phyloP scores from a whole-genome alignment of 2,797 vertebrate species.

The Bufotes viridis region DNA sequence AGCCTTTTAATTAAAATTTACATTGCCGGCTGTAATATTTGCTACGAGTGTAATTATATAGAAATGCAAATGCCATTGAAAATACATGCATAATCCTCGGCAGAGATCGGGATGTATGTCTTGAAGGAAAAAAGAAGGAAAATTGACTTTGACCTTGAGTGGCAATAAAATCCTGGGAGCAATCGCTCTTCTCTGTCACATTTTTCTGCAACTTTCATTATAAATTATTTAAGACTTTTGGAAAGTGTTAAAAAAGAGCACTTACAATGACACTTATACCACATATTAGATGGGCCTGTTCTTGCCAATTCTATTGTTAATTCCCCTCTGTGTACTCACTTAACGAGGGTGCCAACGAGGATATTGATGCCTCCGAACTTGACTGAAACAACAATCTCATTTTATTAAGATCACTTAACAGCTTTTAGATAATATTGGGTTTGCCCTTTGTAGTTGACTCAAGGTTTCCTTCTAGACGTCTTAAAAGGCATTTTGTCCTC shows the following conservation, averaged over 20 bases:
- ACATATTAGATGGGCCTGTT: conserved; percentile 35
- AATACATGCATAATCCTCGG: not conserved
- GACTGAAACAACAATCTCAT: conserved; percentile 57
- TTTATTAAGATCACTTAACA: conserved; percentile 59
- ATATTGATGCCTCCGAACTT: conserved; percentile 55
- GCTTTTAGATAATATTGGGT: conserved; percentile 58
- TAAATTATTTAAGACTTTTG: conserved; percentile 63
- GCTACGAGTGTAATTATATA: conserved; percentile 17
- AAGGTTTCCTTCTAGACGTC: conserved; percentile 37
- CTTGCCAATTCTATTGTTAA: conserved; percentile 60
- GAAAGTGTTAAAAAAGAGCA: conserved; percentile 62
- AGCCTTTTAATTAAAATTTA: conserved; percentile 28
- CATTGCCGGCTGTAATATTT: not conserved
- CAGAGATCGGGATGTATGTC: not conserved
- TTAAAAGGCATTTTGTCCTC: not conserved
- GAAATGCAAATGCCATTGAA: conserved; percentile 29
- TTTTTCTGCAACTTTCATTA: conserved; percentile 56
- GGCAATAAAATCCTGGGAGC: conserved; percentile 23
- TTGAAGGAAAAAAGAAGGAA: not conserved
- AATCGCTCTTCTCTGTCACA: conserved; percentile 52
- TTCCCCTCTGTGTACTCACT: conserved; percentile 54
- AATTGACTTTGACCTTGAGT: conserved; percentile 51
- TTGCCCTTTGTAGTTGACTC: conserved; percentile 42
- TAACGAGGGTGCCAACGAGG: conserved; percentile 51
- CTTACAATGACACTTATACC: conserved; percentile 52